These are phyloP conservation scores for Cheilosia vernalis DNA, from an alignment of 2,888 invertebrate species.

Conservation along the genomic window DNA sequence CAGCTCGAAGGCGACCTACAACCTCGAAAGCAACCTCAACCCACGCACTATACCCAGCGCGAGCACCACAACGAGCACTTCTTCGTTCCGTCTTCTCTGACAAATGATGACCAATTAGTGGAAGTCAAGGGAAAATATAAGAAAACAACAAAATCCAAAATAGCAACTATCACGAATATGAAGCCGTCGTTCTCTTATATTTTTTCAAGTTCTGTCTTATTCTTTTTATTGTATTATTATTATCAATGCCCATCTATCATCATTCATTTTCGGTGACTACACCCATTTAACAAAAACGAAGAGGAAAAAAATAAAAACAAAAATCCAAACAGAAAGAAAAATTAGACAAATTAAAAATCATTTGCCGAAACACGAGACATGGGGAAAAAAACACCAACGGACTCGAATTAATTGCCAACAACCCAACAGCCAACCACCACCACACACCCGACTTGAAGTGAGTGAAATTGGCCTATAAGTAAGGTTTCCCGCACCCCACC, in stretches of 20 bases:
- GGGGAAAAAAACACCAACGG: constrained; percentile 38
- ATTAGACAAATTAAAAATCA: constrained; percentile 66
- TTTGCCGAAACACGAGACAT: constrained; percentile 63
- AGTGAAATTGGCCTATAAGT: constrained; percentile 67
- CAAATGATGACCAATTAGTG: constrained; percentile 53
- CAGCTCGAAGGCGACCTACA: constrained; percentile 10
- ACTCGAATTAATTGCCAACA: constrained; percentile 64
- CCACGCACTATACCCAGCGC: constrained; percentile 18
- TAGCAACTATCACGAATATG: constrained; percentile 56
- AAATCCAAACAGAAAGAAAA: constrained; percentile 31
- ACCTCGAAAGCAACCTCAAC: constrained; percentile 33
- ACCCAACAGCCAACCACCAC: constrained; percentile 39
- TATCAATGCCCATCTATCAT: constrained; percentile 66
- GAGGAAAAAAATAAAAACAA: not conserved
- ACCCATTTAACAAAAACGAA: constrained; percentile 51
- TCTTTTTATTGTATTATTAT: constrained; percentile 31
- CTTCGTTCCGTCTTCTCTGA: constrained; percentile 37
- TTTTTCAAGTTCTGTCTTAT: not conserved
- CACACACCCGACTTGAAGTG: constrained; percentile 40
- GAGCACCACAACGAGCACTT: not conserved
- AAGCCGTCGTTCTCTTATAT: constrained; percentile 16
- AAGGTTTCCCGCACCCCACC: constrained; percentile 17
- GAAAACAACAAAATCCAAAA: constrained; percentile 26
- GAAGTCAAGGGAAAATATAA: constrained; percentile 17
- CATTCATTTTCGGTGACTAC: constrained; percentile 60